Percentiles rank a stretch among this genome's conserved stretches.
These are phyloP conservation scores for Hiodon alosoides DNA, from an alignment of 2,113 vertebrate genomes.

Conservation along the genomic window DNA sequence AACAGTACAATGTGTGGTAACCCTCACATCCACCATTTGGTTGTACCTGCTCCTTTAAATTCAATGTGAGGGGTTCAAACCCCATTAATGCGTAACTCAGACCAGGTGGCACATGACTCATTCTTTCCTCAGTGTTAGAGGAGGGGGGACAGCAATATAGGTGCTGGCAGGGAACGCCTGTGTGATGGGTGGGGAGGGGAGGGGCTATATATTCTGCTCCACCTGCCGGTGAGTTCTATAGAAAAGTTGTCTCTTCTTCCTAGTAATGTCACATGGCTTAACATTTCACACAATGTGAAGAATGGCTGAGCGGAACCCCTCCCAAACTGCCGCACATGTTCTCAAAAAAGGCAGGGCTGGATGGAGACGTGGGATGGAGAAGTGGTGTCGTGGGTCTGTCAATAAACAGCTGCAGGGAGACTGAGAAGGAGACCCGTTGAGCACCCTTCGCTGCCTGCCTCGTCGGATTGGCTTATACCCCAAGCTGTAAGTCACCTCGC, in stretches of 20 bases:
- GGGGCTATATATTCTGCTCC: constrained; percentile 16
- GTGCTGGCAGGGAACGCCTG: not conserved
- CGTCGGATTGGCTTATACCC: too few relatives aligned
- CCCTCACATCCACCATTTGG: not conserved
- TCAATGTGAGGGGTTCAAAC: not conserved
- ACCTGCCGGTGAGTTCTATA: constrained; percentile 24
- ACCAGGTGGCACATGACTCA: constrained; percentile 2
- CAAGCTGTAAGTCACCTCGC: too few relatives aligned
- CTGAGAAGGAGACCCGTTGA: not conserved
- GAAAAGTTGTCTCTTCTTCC: constrained; percentile 25
- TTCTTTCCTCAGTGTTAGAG: not conserved
- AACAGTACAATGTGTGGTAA: constrained; percentile 23
- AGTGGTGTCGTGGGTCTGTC: constrained; percentile 18
- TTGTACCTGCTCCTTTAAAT: constrained; percentile 5
- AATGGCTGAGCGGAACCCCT: constrained; percentile 15
- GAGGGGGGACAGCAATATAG: constrained; percentile 7
- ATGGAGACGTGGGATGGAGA: not conserved
- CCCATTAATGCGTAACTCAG: not conserved
- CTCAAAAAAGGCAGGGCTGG: constrained; percentile 14
- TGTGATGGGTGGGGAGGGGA: not conserved
- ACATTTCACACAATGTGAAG: constrained; percentile 18
- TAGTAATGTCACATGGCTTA: constrained; percentile 23
- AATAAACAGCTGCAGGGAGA: constrained; percentile 15
- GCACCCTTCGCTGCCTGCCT: too few relatives aligned
- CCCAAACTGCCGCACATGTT: constrained; percentile 11